Conservation (phyloP, 23 tunicate species). For the Phallusia fumigata region DNA sequence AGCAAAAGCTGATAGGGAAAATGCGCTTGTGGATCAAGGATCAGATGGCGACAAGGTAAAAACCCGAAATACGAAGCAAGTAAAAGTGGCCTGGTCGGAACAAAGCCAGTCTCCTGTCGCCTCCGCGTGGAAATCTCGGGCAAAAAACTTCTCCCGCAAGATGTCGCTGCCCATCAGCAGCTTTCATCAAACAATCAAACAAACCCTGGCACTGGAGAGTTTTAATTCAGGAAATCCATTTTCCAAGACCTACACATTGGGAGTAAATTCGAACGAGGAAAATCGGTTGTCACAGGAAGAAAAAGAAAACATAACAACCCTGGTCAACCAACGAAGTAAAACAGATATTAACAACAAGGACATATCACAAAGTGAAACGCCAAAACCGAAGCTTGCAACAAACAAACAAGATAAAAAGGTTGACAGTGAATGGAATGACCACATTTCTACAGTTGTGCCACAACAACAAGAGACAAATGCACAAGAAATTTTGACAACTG, state of each 20-base stretch:
- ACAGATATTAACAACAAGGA: too few species aligned
- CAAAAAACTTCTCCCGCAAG: background rate
- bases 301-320: background rate
- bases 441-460: too few species aligned
- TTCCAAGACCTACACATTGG: background rate
- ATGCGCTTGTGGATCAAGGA: background rate
- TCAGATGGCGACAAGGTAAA: background rate
- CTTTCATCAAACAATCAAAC: background rate
- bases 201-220: background rate
- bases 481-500: too few species aligned
- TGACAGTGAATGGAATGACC: too few species aligned
- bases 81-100: background rate
- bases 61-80: background rate
- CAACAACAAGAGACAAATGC: too few species aligned
- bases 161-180: slow-evolving; percentile 2
- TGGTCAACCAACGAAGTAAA: background rate
- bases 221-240: background rate
- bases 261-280: background rate
- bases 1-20: background rate
- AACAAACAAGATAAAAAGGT: too few species aligned
- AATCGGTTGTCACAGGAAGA: background rate
- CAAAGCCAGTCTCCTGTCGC: background rate
- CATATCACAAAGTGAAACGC: too few species aligned
- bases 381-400: too few species aligned
- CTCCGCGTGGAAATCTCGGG: background rate